phyloP scores from a whole-genome alignment of 2,888 invertebrate species.

The Sphaerolaimus hirsutus region DNA sequence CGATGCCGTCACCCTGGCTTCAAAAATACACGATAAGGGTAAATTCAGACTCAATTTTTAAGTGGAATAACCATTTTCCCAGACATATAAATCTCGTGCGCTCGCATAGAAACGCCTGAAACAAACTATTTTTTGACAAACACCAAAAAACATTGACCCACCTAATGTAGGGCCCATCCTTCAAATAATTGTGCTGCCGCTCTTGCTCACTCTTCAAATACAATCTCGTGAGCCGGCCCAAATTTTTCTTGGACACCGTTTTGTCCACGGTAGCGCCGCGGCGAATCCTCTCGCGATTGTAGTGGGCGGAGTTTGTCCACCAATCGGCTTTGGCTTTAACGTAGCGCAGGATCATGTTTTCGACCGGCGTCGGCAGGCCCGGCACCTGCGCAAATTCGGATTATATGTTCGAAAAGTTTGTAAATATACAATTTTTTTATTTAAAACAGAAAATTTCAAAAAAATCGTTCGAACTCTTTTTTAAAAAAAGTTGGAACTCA shows the following conservation, averaged over 20 bases:
- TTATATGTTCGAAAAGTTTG: background rate
- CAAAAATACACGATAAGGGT: too few relatives aligned
- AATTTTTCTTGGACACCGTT: constrained; percentile 97
- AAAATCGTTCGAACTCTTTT: too few relatives aligned
- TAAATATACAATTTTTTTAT: too few relatives aligned
- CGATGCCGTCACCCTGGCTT: too few relatives aligned
- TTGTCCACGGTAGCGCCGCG: constrained; percentile 99
- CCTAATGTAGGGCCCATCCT: constrained; percentile 34
- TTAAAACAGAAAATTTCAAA: too few relatives aligned
- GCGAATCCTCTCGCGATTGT: constrained; percentile 89
- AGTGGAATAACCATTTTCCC: too few relatives aligned
- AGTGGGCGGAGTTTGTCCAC: constrained; percentile 99
- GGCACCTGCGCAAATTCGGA: constrained; percentile 43
- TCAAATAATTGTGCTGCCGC: constrained; percentile 90
- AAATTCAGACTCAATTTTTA: too few relatives aligned
- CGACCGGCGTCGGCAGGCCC: constrained; percentile 89
- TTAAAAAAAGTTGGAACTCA: too few relatives aligned
- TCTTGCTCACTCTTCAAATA: constrained; percentile 88
- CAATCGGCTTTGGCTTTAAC: constrained; percentile 99
- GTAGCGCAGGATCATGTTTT: constrained; percentile 97
- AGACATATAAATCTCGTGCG: too few relatives aligned
- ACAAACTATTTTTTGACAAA: too few relatives aligned
- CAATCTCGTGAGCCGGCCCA: constrained; percentile 80
- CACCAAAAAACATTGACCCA: too few relatives aligned
- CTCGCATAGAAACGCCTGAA: too few relatives aligned